These are phyloP conservation scores for Cassiopea andromeda DNA, from an alignment of 30 jellyfish, hydroid and myxozoan genomes.

Conservation along the genomic window DNA sequence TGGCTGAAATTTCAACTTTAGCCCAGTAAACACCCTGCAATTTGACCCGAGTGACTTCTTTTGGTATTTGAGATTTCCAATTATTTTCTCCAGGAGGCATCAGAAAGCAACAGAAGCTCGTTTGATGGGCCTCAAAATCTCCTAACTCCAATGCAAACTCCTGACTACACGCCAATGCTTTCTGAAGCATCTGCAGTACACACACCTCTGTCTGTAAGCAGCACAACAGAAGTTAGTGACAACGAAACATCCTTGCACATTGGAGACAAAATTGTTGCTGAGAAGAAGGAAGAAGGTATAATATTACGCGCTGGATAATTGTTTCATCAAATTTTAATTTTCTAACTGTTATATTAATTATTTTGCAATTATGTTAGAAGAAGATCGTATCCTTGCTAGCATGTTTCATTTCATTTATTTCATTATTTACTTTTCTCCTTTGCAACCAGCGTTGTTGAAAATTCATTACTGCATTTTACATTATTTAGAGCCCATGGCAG, in stretches of 20 bases:
- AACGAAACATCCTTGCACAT: background rate
- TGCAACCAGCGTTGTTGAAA: background rate
- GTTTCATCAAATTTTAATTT: too few relatives aligned
- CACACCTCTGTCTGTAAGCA: slow-evolving; percentile 54
- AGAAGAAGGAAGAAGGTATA: slow-evolving; percentile 10
- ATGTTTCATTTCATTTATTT: too few relatives aligned
- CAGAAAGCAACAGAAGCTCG: background rate
- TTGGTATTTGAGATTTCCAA: too few relatives aligned
- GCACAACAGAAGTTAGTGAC: slow-evolving; percentile 35
- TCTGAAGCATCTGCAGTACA: slow-evolving; percentile 68
- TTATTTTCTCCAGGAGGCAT: background rate
- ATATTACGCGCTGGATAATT: too few relatives aligned
- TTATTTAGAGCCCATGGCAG: background rate
- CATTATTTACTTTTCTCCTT: background rate
- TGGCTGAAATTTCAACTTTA: too few relatives aligned
- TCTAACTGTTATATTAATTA: too few relatives aligned
- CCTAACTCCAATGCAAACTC: slow-evolving; percentile 67
- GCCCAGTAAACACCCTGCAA: too few relatives aligned
- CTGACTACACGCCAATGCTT: slow-evolving; percentile 70
- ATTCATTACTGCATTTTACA: background rate
- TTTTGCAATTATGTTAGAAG: too few relatives aligned
- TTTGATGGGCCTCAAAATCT: slow-evolving; percentile 29
- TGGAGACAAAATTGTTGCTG: background rate
- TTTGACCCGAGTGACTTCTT: too few relatives aligned
- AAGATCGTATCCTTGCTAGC: too few relatives aligned